A percentile compares a stretch with the other conserved stretches of the same genome.
These are phyloP conservation scores for Gerosis bhagava DNA, from an alignment of 2,888 invertebrate species.

Conservation along the genomic window DNA sequence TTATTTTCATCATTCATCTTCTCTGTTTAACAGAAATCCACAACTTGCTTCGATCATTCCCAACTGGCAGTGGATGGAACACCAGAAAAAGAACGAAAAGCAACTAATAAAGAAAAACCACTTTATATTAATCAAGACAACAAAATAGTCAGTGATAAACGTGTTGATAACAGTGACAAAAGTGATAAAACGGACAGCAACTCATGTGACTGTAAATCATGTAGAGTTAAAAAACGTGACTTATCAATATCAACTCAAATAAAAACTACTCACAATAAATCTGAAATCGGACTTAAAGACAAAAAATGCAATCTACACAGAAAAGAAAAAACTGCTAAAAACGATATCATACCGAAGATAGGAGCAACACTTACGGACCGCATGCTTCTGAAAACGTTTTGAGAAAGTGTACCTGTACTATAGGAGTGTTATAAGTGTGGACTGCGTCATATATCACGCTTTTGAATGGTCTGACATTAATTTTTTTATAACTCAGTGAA, in stretches of 20 bases:
- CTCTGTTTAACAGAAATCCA: slow-evolving; percentile 60
- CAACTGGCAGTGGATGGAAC: slow-evolving; percentile 53
- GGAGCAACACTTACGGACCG: slow-evolving; percentile 62
- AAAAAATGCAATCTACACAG: slow-evolving; percentile 65
- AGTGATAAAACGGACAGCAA: slow-evolving; percentile 40
- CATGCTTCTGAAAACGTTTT: slow-evolving; percentile 69
- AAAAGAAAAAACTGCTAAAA: slow-evolving; percentile 58
- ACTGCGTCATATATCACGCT: slow-evolving; percentile 18
- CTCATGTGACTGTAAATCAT: slow-evolving; percentile 49
- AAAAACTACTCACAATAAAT: slow-evolving; percentile 72
- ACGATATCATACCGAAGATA: slow-evolving; percentile 54
- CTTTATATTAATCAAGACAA: slow-evolving; percentile 35
- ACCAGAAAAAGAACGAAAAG: slow-evolving; percentile 33
- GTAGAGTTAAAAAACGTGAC: slow-evolving; percentile 63
- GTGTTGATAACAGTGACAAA: slow-evolving; percentile 34
- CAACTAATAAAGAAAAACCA: slow-evolving; percentile 35
- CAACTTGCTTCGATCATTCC: slow-evolving; percentile 68
- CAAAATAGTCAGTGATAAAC: slow-evolving; percentile 32
- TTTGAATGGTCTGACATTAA: slow-evolving; percentile 27
- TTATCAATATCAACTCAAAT: slow-evolving; percentile 66
- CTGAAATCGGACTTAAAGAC: slow-evolving; percentile 65
- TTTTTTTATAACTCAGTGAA: slow-evolving; percentile 33
- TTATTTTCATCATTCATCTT: slow-evolving; percentile 4
- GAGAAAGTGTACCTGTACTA: slow-evolving; percentile 29
- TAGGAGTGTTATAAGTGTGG: slow-evolving; percentile 8